These are phyloP conservation scores for Acanthiza pusilla DNA, from an alignment of 2,797 vertebrate genomes.

Conservation along the genomic window DNA sequence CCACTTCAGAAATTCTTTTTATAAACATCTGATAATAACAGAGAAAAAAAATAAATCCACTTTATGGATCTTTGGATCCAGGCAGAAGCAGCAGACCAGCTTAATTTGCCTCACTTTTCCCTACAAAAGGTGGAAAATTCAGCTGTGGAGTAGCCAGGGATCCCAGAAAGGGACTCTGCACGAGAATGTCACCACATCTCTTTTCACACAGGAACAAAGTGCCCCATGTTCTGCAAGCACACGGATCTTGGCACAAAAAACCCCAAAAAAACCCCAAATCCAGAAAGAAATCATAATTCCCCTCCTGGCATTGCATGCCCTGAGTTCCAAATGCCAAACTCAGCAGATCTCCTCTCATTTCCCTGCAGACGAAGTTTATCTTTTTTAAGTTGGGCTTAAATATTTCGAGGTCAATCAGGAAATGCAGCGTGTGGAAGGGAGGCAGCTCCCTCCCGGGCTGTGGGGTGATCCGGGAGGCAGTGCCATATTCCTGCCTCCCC, in stretches of 20 bases:
- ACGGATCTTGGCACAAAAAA: rapidly evolving
- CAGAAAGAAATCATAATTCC: neutral
- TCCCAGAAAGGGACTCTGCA: neutral
- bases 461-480: rapidly evolving
- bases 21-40: neutral
- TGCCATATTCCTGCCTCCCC: neutral
- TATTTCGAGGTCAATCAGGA: neutral
- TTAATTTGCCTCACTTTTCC: neutral
- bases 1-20: neutral
- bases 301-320: neutral
- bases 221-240: rapidly evolving
- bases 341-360: neutral
- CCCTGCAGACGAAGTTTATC: rapidly evolving
- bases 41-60: no score
- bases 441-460: neutral
- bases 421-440: rapidly evolving
- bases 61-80: neutral
- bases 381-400: neutral
- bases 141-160: neutral
- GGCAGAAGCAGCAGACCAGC: neutral
- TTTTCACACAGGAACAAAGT: neutral
- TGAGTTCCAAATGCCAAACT: neutral
- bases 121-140: neutral
- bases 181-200: neutral
- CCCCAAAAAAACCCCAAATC: rapidly evolving